These are phyloP conservation scores for Tetragnatha montana DNA, from an alignment of 2,888 invertebrate species.

Conservation along the genomic window DNA sequence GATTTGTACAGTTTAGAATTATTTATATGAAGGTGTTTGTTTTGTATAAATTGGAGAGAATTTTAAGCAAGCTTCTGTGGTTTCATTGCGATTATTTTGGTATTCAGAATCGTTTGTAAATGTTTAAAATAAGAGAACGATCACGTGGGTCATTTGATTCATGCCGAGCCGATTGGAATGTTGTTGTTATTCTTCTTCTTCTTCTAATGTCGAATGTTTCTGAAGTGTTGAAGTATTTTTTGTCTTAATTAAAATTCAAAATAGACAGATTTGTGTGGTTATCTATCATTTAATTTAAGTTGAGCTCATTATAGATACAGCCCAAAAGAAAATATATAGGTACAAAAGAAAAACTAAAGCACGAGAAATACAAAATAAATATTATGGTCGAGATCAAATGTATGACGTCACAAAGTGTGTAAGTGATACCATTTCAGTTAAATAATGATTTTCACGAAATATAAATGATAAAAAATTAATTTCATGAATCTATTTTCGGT, in stretches of 20 bases:
- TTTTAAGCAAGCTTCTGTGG: neutral
- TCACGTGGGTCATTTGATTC: neutral
- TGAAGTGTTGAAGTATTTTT: neutral
- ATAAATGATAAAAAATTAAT: too few relatives aligned
- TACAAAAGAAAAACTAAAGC: too few relatives aligned
- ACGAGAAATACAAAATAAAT: too few relatives aligned
- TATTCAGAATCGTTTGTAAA: neutral
- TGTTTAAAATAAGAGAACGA: neutral
- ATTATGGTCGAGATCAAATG: too few relatives aligned
- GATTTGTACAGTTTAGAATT: slow-evolving; percentile 39
- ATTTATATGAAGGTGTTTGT: neutral
- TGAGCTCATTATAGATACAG: too few relatives aligned
- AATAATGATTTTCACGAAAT: too few relatives aligned
- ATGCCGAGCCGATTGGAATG: neutral
- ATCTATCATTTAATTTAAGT: too few relatives aligned
- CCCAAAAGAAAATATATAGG: too few relatives aligned
- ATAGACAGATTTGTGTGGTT: neutral
- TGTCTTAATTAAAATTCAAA: neutral
- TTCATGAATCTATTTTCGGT: too few relatives aligned
- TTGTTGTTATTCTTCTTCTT: neutral
- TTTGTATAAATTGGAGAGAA: neutral
- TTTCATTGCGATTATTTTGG: neutral
- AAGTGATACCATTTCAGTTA: too few relatives aligned
- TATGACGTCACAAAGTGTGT: too few relatives aligned
- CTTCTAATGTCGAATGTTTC: neutral